Evolutionary conservation across 2,113 vertebrate species (phyloP).

Genomic region (Meleagris gallopavo): DNA sequence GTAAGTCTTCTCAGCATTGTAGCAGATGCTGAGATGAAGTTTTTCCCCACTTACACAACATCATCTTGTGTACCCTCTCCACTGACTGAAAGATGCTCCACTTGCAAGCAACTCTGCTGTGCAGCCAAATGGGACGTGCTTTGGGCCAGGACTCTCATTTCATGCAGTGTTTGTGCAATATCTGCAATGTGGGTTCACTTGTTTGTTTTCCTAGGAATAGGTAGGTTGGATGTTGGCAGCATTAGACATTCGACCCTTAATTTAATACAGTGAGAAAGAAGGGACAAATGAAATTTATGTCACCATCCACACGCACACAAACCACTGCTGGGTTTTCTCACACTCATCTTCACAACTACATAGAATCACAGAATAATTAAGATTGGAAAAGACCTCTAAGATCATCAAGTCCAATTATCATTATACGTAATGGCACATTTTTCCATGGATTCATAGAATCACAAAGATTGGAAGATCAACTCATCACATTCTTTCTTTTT

Average conservation of each 20-base stretch:
- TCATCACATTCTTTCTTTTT: neutral
- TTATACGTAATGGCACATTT: neutral
- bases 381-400: too few relatives aligned
- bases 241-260: neutral
- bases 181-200: neutral
- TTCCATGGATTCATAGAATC: neutral
- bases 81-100: neutral
- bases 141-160: neutral
- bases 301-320: neutral
- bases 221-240: fast-evolving
- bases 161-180: neutral
- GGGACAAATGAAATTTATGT: neutral
- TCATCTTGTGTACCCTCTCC: neutral
- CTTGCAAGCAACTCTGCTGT: neutral
- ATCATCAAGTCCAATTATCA: too few relatives aligned
- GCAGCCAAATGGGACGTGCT: neutral
- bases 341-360: neutral
- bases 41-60: neutral
- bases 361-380: too few relatives aligned
- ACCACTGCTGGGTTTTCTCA: neutral
- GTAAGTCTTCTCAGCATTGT: neutral
- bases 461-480: too few relatives aligned
- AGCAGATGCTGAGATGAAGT: neutral
- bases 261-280: neutral
- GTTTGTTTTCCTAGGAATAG: neutral